These are phyloP conservation scores for Heterohyrax brucei DNA, from an alignment of 2,797 vertebrate species.

Conservation along the genomic window DNA sequence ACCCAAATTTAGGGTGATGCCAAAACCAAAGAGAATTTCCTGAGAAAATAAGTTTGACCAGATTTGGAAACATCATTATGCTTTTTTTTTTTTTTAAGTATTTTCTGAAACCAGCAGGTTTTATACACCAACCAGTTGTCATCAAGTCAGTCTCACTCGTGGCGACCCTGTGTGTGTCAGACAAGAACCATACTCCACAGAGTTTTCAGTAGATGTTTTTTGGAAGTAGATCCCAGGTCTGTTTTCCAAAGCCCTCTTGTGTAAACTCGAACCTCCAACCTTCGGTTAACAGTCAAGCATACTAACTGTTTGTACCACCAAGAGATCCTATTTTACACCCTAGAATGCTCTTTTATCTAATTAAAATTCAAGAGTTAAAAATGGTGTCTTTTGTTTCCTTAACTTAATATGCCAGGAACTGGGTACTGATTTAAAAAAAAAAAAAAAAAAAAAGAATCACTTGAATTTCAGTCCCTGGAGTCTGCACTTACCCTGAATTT, in stretches of 20 bases:
- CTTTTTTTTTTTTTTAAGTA: neutral
- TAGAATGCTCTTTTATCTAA: neutral
- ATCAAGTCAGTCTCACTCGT: neutral
- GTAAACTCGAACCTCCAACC: neutral
- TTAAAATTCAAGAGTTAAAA: neutral
- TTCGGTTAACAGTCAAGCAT: neutral
- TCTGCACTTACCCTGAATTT: neutral
- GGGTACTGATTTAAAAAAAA: neutral
- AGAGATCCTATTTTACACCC: neutral
- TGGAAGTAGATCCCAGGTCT: neutral
- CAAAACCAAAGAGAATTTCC: slow-evolving; percentile 56
- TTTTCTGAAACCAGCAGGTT: slow-evolving; percentile 19
- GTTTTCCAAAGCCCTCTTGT: neutral
- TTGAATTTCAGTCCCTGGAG: neutral
- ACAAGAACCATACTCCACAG: neutral
- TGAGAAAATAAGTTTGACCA: neutral
- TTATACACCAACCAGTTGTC: neutral
- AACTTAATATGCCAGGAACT: neutral
- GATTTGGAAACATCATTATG: neutral
- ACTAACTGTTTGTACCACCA: neutral
- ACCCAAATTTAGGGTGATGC: neutral
- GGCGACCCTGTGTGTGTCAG: neutral
- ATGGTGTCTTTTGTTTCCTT: neutral
- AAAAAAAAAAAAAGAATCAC: neutral
- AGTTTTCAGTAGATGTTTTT: neutral